These are phyloP conservation scores for Drosophila histrio DNA, from an alignment of 2,888 invertebrate species.

Conservation along the genomic window DNA sequence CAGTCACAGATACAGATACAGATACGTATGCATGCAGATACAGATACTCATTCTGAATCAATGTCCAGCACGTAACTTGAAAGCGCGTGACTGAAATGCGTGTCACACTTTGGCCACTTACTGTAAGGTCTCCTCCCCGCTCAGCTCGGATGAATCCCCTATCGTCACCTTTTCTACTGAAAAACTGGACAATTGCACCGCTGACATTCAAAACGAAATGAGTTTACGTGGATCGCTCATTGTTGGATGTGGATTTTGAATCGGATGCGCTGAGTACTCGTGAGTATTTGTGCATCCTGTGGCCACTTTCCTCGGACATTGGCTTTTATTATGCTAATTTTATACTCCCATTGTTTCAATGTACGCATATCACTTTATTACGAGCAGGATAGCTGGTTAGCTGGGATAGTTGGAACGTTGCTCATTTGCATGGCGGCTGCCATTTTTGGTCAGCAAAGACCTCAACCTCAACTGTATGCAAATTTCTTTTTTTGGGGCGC, in stretches of 20 bases:
- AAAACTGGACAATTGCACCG: conserved; percentile 42
- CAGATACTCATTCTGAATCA: conserved; percentile 17
- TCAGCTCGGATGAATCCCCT: neutral
- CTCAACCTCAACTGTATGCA: conserved; percentile 72
- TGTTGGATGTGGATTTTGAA: conserved; percentile 30
- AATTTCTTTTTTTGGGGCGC: conserved; percentile 49
- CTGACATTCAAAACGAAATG: conserved; percentile 53
- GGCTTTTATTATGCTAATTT: conserved; percentile 81
- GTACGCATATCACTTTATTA: conserved; percentile 80
- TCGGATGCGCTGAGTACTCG: conserved; percentile 13
- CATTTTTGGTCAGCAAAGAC: conserved; percentile 70
- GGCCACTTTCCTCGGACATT: conserved; percentile 53
- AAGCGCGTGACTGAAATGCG: conserved; percentile 68
- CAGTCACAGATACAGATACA: neutral
- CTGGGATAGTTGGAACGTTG: conserved; percentile 13
- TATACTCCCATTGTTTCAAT: conserved; percentile 76
- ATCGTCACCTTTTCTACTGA: neutral
- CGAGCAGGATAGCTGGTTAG: conserved; percentile 45
- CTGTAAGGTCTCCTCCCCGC: neutral
- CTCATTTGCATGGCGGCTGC: conserved; percentile 75
- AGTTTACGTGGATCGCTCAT: conserved; percentile 31
- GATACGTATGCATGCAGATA: conserved; percentile 14
- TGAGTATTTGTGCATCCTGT: conserved; percentile 37
- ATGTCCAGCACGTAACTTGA: conserved; percentile 52
- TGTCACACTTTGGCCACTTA: conserved; percentile 57